A percentile compares a stretch with the other conserved stretches of the same genome.
phyloP scores from a whole-genome alignment of 2,113 vertebrate species.

The Suricata suricatta region DNA sequence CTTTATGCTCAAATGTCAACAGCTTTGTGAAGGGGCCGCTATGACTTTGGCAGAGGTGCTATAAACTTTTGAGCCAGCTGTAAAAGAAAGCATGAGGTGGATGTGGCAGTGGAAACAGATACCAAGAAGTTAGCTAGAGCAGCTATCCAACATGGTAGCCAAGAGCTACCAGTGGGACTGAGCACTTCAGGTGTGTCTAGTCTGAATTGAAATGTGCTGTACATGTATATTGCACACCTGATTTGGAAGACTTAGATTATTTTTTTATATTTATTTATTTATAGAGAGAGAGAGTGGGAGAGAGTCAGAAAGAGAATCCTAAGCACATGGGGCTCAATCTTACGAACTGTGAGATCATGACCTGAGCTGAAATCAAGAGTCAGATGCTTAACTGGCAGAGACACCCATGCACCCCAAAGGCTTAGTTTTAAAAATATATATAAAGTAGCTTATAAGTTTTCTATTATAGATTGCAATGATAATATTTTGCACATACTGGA shows the following conservation, averaged over 20 bases:
- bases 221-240: not conserved
- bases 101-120: not conserved
- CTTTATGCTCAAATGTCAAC: not conserved
- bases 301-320: too few relatives aligned
- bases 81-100: not conserved
- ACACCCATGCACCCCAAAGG: not conserved
- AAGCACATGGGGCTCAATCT: too few relatives aligned
- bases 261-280: too few relatives aligned
- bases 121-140: not conserved
- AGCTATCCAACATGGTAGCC: not conserved
- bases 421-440: not conserved
- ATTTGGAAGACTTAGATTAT: not conserved
- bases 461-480: not conserved
- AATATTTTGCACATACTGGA: not conserved
- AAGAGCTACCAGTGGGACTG: not conserved
- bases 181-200: not conserved
- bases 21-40: not conserved
- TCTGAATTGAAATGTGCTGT: not conserved
- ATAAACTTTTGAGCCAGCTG: not conserved
- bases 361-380: too few relatives aligned
- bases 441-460: not conserved
- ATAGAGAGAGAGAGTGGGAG: too few relatives aligned
- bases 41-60: not conserved
- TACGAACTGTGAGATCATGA: too few relatives aligned
- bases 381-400: too few relatives aligned